Conservation (phyloP, 2,113 vertebrate species). For the Hypanus sabinus region DNA sequence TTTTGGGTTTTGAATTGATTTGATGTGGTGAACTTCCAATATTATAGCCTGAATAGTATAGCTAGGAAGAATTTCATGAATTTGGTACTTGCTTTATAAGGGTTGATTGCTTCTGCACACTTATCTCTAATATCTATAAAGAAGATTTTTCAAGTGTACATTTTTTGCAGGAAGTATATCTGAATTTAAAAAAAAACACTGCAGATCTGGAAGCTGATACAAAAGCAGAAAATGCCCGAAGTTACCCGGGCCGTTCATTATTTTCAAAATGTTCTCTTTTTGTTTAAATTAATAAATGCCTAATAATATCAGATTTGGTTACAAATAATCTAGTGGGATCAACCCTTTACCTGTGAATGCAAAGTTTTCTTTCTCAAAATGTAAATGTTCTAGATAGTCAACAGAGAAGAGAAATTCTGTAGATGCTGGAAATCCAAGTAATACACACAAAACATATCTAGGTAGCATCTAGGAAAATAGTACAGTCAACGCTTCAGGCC, state of each 20-base stretch:
- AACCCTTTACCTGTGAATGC: neutral
- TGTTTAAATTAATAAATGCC: neutral
- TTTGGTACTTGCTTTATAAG: neutral
- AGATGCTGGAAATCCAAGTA: too few species aligned
- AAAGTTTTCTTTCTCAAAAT: neutral
- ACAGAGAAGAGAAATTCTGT: too few species aligned
- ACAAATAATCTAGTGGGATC: neutral
- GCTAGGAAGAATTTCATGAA: neutral
- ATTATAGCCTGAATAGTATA: neutral
- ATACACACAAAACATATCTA: too few species aligned
- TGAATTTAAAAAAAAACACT: too few species aligned
- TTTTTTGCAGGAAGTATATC: neutral
- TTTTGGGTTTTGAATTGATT: neutral
- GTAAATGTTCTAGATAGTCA: neutral
- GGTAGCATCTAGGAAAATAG: too few species aligned
- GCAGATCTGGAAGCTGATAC: too few species aligned
- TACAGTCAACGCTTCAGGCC: too few species aligned
- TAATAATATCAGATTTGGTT: neutral
- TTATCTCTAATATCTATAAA: neutral
- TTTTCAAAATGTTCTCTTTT: too few species aligned
- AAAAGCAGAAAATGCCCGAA: too few species aligned
- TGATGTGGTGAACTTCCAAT: neutral
- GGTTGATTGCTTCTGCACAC: neutral
- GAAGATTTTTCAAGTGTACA: neutral
- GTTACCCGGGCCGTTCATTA: too few species aligned